These are phyloP conservation scores for Lasiurus borealis DNA, from an alignment of 2,113 vertebrate species.

Conservation along the genomic window DNA sequence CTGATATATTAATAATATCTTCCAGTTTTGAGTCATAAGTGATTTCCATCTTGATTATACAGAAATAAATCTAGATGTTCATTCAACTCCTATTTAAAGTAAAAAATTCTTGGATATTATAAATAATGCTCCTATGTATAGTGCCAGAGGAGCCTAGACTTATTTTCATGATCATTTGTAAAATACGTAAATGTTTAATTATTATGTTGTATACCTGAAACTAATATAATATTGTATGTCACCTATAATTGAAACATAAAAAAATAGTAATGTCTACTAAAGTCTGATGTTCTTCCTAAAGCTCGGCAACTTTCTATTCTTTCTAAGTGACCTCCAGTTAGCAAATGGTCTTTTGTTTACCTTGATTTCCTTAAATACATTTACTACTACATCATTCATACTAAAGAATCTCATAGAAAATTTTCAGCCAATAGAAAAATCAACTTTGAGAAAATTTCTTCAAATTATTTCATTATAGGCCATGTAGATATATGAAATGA, in stretches of 20 bases:
- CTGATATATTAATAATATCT: background rate
- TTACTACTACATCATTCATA: background rate
- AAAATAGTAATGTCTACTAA: background rate
- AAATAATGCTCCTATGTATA: background rate
- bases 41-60: background rate
- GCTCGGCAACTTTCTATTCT: background rate
- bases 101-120: background rate
- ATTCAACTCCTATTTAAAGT: background rate
- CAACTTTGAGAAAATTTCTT: background rate
- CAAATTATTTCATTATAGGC: background rate
- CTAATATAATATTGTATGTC: background rate
- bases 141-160: background rate
- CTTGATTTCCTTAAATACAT: background rate
- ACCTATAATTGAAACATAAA: background rate
- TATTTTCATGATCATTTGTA: background rate
- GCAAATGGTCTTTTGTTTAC: slow-evolving; percentile 8
- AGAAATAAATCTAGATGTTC: background rate
- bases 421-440: background rate
- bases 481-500: background rate
- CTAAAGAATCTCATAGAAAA: background rate
- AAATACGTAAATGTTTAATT: background rate
- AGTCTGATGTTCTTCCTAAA: background rate
- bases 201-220: background rate
- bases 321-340: background rate
- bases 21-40: background rate